These are phyloP conservation scores for Tachysurus vachellii DNA, from an alignment of 2,113 vertebrate species.

Conservation along the genomic window DNA sequence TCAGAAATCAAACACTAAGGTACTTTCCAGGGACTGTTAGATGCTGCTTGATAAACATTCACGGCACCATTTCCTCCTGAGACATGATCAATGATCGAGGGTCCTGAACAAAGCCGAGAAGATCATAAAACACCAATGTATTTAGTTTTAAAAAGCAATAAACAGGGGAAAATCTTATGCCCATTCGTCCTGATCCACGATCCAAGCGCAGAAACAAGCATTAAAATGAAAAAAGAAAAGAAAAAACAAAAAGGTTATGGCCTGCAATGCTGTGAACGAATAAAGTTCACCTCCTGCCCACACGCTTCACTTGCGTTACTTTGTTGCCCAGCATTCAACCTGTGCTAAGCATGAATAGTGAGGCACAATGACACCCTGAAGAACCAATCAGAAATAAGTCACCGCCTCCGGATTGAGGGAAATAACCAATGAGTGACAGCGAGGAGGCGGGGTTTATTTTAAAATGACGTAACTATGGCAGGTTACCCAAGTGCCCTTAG, in stretches of 20 bases:
- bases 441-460: background rate
- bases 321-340: constrained; percentile 58
- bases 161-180: background rate
- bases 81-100: background rate
- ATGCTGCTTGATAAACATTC: constrained; percentile 2
- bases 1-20: background rate
- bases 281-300: constrained; percentile 35
- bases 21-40: background rate
- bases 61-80: constrained; percentile 34
- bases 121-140: background rate
- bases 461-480: constrained; percentile 40
- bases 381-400: constrained; percentile 52
- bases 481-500: background rate
- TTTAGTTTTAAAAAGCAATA: background rate
- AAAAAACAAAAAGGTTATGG: background rate
- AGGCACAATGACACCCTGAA: constrained; percentile 25
- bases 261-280: background rate
- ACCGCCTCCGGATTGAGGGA: background rate
- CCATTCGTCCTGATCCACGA: background rate
- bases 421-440: constrained; percentile 48
- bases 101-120: background rate
- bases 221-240: background rate
- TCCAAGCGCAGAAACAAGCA: background rate
- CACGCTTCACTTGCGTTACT: constrained; percentile 47
- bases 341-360: constrained; percentile 39